These are phyloP conservation scores for Heteromyza rotundicornis DNA, from an alignment of 2,888 invertebrate genomes.

Conservation along the genomic window DNA sequence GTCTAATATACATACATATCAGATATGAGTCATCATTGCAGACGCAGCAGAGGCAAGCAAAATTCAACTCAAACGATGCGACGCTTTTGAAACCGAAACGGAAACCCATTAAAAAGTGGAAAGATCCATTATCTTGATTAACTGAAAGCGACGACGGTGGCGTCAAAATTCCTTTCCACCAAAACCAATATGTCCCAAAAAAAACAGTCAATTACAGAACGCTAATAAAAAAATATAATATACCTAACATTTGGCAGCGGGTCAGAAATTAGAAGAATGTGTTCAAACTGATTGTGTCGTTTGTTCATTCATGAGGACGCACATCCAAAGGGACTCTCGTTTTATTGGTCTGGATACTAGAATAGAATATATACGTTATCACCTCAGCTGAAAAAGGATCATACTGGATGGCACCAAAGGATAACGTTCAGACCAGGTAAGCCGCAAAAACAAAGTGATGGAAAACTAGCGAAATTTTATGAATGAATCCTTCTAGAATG, in stretches of 20 bases:
- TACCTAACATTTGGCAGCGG: neutral
- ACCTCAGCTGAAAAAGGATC: slow-evolving; percentile 41
- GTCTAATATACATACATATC: too few species aligned
- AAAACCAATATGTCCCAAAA: slow-evolving; percentile 23
- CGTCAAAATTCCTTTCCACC: slow-evolving; percentile 52
- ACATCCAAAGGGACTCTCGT: neutral
- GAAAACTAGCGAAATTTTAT: neutral
- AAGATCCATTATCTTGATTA: slow-evolving; percentile 58
- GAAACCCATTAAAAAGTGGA: slow-evolving; percentile 41
- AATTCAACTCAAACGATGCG: slow-evolving; percentile 16
- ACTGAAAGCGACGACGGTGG: slow-evolving; percentile 49
- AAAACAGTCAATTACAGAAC: slow-evolving; percentile 1
- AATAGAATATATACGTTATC: slow-evolving; percentile 26
- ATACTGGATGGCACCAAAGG: neutral
- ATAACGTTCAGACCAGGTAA: neutral
- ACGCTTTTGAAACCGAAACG: slow-evolving; percentile 19
- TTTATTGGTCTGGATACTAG: slow-evolving; percentile 6
- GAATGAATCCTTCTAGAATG: neutral
- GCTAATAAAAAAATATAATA: neutral
- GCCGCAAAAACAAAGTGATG: too few species aligned
- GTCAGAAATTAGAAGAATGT: neutral
- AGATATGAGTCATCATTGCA: slow-evolving; percentile 8
- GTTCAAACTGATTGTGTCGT: neutral
- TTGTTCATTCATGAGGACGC: slow-evolving; percentile 21
- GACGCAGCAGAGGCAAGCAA: neutral